phyloP scores from a whole-genome alignment of 2,888 invertebrate genomes.

The Parnassius glacialis region DNA sequence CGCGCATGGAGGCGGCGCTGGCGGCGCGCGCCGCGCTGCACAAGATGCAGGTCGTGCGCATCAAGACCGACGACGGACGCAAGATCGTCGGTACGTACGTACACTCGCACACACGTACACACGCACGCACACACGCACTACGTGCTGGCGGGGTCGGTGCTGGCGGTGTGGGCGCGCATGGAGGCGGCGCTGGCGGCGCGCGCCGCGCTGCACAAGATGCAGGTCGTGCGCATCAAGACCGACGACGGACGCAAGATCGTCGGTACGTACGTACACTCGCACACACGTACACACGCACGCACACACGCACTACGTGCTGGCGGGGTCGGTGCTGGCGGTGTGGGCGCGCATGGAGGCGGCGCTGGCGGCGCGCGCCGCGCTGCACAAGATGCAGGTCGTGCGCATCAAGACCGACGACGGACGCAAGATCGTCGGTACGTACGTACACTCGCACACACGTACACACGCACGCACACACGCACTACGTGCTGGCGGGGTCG shows the following conservation, averaged over 20 bases:
- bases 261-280: constrained; percentile 73
- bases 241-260: constrained; percentile 93
- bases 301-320: constrained; percentile 35
- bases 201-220: constrained; percentile 93
- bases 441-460: not conserved
- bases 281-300: not conserved
- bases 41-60: too few relatives aligned
- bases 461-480: not conserved
- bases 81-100: too few relatives aligned
- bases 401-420: constrained; percentile 93
- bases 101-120: too few relatives aligned
- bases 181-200: constrained; percentile 92
- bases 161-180: constrained; percentile 98
- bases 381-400: constrained; percentile 98
- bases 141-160: constrained; percentile 97
- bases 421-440: constrained; percentile 91
- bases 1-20: too few relatives aligned
- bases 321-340: constrained; percentile 84
- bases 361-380: constrained; percentile 87
- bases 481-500: constrained; percentile 84
- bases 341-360: constrained; percentile 56
- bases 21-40: too few relatives aligned
- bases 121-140: constrained; percentile 93
- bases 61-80: too few relatives aligned
- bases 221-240: constrained; percentile 96